Evolutionary conservation across 30 jellyfish, hydroid and myxozoan species (phyloP), one percentile per base, ranked within the genome.

Genomic region (Chrysaora quinquecirrha): DNA sequence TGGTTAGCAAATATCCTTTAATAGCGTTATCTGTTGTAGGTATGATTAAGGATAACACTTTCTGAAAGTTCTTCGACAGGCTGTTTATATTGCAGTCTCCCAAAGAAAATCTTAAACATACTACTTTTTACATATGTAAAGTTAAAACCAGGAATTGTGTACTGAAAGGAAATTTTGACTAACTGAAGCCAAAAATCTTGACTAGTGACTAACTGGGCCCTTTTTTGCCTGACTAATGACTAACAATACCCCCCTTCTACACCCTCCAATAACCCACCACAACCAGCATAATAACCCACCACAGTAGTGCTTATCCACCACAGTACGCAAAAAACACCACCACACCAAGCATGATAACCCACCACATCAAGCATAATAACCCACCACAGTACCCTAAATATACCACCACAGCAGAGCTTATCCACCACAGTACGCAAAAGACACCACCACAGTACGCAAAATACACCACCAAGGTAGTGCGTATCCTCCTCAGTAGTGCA

Each of bases 181-280:
- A 20, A 21, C 74, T 62, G 47, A 27, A 2, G 35, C 19, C 35
- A 22, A 32, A 62, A 62, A 62, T 27, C 74, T 62, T 27, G 74
- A 62, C 74, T 62, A 62, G 74, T 62, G 74, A 62, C 74, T 62
- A 62, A 62, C 74, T 62, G 48, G 74, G 74, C 35, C 35, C 10
- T 2, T 62, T 62, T 43, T 62, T 21, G 35, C 74, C 3, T 62
- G 74, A 62, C 74, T 62, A 9, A 62, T 62, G 74, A 62, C 47
- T 62, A 43, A 16, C 58, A 43, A 43, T 43, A 6, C 9, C 58
- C 58, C 58, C 58, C 58, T 43, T 43, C 58, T 43, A 43, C 58
- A 43, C 58, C 58, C 58, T 43, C 58, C n/a, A n/a, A n/a, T n/a
- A n/a, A n/a, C n/a, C n/a, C n/a, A n/a, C n/a, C n/a, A n/a, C n/a